Evolutionary conservation across 2,888 invertebrate genomes (phyloP).

Genomic region (Periphyllus acericola): DNA sequence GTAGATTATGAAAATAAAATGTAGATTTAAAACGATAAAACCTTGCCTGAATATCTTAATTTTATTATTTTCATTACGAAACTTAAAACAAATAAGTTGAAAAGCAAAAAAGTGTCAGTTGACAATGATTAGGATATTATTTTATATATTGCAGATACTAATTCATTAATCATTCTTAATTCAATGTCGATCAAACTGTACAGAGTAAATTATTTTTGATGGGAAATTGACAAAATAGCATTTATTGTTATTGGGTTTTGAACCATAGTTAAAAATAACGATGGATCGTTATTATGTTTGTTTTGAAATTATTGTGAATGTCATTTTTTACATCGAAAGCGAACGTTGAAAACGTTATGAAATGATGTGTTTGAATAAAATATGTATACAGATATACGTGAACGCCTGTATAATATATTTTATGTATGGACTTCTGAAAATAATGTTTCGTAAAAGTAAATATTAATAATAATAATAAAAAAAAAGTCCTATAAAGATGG

Average conservation of each 20-base stretch:
- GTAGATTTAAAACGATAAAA: too few species aligned
- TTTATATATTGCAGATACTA: too few species aligned
- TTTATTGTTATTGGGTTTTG: neutral
- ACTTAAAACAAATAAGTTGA: neutral
- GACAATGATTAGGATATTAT: too few species aligned
- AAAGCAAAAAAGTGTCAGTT: too few species aligned
- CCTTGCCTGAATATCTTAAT: too few species aligned
- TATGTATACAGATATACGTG: too few species aligned
- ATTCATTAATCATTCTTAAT: neutral
- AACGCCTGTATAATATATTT: too few species aligned
- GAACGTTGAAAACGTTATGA: neutral
- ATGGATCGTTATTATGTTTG: neutral
- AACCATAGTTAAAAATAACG: neutral
- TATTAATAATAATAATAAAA: neutral
- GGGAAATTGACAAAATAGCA: neutral
- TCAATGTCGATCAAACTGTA: neutral
- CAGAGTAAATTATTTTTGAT: neutral
- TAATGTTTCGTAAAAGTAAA: neutral
- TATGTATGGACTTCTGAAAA: neutral
- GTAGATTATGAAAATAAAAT: too few species aligned
- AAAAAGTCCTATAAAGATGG: neutral
- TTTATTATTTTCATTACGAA: neutral
- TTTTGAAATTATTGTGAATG: neutral
- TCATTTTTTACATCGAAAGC: neutral
- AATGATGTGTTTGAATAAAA: neutral